These are phyloP conservation scores for Marisa cornuarietis DNA, from an alignment of 1,140 invertebrate genomes.

Conservation along the genomic window DNA sequence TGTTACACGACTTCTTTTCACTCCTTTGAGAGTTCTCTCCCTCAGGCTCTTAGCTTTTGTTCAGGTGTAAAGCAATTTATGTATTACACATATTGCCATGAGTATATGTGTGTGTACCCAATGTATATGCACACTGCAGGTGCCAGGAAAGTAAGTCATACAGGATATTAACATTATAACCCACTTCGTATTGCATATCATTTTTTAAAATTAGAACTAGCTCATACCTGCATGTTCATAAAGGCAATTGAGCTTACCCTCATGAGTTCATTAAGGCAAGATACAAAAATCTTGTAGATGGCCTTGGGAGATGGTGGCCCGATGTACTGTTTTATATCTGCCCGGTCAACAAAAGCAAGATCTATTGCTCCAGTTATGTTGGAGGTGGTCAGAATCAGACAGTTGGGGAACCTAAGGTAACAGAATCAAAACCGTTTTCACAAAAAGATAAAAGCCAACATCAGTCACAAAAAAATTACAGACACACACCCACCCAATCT, in stretches of 20 bases:
- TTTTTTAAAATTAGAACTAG: no score
- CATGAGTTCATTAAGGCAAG: conserved; percentile 83
- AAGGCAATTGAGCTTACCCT: conserved; percentile 67
- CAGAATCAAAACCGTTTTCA: background rate
- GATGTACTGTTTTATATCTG: conserved; percentile 92
- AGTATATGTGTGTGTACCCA: no score
- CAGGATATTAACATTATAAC: no score
- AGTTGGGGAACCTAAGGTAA: conserved; percentile 76
- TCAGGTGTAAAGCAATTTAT: no score
- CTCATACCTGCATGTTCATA: no score
- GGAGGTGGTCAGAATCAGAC: conserved; percentile 95
- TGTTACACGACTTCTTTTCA: no score
- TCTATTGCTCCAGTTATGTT: conserved; percentile 95
- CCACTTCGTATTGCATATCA: no score
- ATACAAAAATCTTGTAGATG: conserved; percentile 83
- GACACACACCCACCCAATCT: background rate
- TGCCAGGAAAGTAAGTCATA: no score
- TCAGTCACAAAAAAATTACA: conserved; percentile 2
- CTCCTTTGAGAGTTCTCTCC: no score
- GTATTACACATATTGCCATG: no score
- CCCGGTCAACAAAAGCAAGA: conserved; percentile 93
- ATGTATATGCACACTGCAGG: no score
- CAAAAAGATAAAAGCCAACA: background rate
- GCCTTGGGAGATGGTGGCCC: conserved; percentile 82
- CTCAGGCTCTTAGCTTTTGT: no score